Evolutionary conservation across 2,888 invertebrate genomes (phyloP).

Genomic region (Meteorus colon): DNA sequence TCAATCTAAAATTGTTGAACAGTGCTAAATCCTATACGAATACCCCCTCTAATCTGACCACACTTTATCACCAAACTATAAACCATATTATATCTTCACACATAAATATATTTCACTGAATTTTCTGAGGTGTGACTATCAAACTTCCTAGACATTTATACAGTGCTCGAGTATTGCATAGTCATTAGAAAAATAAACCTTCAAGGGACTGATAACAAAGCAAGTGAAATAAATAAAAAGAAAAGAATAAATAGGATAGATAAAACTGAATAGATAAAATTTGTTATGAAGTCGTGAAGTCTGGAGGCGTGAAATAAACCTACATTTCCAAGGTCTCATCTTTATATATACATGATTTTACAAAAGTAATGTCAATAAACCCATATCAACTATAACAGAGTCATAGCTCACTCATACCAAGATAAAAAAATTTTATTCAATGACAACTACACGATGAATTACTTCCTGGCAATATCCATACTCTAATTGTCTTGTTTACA

Average conservation of each 20-base stretch:
- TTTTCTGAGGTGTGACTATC: constrained; percentile 3
- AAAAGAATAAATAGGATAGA: neutral
- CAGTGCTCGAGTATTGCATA: neutral
- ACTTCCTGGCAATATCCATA: neutral
- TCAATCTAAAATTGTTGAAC: too few species aligned
- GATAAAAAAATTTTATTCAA: neutral
- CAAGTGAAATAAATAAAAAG: neutral
- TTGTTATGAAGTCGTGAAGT: neutral
- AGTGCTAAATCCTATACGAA: too few species aligned
- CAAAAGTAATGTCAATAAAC: neutral
- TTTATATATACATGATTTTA: neutral
- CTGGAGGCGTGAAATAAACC: neutral
- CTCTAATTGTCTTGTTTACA: neutral
- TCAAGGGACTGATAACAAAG: neutral
- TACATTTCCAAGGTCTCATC: neutral
- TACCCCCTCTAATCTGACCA: constrained; percentile 1
- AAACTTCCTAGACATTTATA: neutral
- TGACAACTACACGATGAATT: neutral
- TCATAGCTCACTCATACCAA: neutral
- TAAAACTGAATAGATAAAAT: neutral
- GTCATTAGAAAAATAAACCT: neutral
- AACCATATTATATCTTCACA: neutral
- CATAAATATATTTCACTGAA: neutral
- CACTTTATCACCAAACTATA: constrained; percentile 13
- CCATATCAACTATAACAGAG: neutral